Evolutionary conservation across 2,888 invertebrate species (phyloP), one percentile per base, ranked within the genome.

Genomic region (Eristalis tenax): DNA sequence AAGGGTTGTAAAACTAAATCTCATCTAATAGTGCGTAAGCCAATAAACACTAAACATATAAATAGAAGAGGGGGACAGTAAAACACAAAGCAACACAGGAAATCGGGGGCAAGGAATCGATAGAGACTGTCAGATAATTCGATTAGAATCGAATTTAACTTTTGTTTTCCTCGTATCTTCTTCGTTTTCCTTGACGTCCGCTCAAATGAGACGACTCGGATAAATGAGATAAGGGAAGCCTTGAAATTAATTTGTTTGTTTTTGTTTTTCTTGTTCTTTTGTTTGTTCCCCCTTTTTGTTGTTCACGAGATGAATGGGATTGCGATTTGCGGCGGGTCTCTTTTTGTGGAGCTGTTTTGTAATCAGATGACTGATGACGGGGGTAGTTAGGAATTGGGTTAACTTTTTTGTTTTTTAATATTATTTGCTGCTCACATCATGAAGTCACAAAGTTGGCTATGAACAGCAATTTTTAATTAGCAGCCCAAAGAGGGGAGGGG

Each of bases 81-180:
- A 15, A 26, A 59, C 4, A 26, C 11, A 8, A 8, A 6, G 18
- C n/a, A n/a, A n/a, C n/a, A n/a, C n/a, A n/a, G n/a, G n/a, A n/a
- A 50, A 50, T n/a, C 10, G n/a, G n/a, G n/a, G 50, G 18, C 6
- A 15, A 26, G 26, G 15, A 68, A 81, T 81, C 68, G 74, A 74
- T 50, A 50, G 63, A 69, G 11, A 10, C 74, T 38, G n/a, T 5
- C 57, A 65, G 65, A 75, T 81, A 81, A 81, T 81, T 81, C 80
- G 68, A 81, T 81, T 81, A 81, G 80, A 81, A 81, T 75, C 74
- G 63, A 75, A 81, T 69, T 80, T 69, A 81, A 81, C 69, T 69
- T 81, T 80, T 73, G 40, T 73, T 80, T 80, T 66, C 32, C 32
- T 32, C 40, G 32, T 61, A 13, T 28, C 22, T 26, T 13, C 26